These are phyloP conservation scores for Propithecus coquereli DNA, from an alignment of 2,113 vertebrate species.

Conservation along the genomic window DNA sequence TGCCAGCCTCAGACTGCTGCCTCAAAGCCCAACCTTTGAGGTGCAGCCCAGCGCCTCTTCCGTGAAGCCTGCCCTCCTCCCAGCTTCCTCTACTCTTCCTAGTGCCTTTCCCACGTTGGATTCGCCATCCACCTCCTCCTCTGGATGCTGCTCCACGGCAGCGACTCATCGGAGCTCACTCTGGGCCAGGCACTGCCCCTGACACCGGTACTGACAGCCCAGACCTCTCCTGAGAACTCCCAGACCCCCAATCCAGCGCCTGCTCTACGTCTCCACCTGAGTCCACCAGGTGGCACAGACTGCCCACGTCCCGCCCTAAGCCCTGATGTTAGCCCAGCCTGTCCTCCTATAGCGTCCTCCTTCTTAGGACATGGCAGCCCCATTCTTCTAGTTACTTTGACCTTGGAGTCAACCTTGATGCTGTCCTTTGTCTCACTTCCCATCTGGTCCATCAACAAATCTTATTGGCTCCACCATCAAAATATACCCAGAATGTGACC, in stretches of 20 bases:
- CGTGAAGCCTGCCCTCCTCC: not conserved
- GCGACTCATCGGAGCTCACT: fast-evolving
- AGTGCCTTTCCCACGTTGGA: not conserved
- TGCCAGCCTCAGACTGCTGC: not conserved
- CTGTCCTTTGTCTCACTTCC: not conserved
- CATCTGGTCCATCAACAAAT: not conserved
- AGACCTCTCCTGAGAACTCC: not conserved
- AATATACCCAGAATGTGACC: not conserved
- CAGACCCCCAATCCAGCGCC: not conserved
- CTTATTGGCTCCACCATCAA: not conserved
- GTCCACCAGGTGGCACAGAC: not conserved
- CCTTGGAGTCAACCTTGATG: not conserved
- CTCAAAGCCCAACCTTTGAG: fast-evolving
- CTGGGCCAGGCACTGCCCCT: not conserved
- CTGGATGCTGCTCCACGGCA: fast-evolving
- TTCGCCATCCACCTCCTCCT: not conserved
- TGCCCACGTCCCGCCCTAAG: not conserved
- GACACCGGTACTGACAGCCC: not conserved
- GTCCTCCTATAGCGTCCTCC: not conserved
- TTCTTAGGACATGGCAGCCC: not conserved
- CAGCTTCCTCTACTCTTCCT: not conserved
- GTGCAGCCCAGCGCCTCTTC: not conserved
- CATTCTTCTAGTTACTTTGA: not conserved
- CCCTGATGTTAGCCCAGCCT: not conserved
- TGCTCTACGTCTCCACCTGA: not conserved